Base-by-base conservation (phyloP, 1,140 invertebrate genomes). In the Halotydeus destructor region DNA sequence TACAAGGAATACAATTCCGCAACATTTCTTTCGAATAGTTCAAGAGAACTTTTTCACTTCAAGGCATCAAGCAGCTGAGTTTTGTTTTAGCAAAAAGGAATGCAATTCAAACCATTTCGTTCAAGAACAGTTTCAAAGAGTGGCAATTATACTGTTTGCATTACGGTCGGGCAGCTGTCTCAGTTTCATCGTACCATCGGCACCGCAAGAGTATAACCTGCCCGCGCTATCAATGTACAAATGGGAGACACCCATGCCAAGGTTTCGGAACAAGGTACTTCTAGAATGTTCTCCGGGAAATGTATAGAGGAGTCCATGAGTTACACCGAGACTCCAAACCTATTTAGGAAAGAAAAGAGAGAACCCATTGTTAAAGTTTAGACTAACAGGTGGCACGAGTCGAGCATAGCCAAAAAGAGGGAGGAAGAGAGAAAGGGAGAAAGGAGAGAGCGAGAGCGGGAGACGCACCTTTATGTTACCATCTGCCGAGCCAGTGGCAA, bases 121-220 rank as follows among this genome's bases (percentile, higher is more conserved):
- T n/a, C n/a, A n/a, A n/a, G n/a, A n/a, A n/a, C n/a, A n/a, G n/a
- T n/a, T n/a, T n/a, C n/a, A n/a, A n/a, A n/a, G n/a, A n/a, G n/a
- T n/a, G n/a, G n/a, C 27, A 28, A 28, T 28, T 28, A n/a, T 28
- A 9, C 14, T 8, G 14, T 34, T 32, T 32, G 6, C n/a, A 14
- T 27, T 41, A 19, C 72, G 66, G 54, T 78, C 74, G 16, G 83
- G 80, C 49, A 94, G 64, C 57, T 82, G 75, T 48, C 88, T 69
- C 52, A 97, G 79, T 69, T 97, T 97, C 74, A 99, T 83, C 31
- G 88, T 94, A 49, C 89, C 91, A 67, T 99, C 93, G 26, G 88
- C 86, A 41, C 93, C 93, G 60, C 91, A 97, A 1, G 89, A 97
- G 64, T 89, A 97, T 49, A 99, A 63, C 44, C 89, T 71, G 4